Conservation (phyloP, 2,113 vertebrate species). For the Cyphotilapia sp. region DNA sequence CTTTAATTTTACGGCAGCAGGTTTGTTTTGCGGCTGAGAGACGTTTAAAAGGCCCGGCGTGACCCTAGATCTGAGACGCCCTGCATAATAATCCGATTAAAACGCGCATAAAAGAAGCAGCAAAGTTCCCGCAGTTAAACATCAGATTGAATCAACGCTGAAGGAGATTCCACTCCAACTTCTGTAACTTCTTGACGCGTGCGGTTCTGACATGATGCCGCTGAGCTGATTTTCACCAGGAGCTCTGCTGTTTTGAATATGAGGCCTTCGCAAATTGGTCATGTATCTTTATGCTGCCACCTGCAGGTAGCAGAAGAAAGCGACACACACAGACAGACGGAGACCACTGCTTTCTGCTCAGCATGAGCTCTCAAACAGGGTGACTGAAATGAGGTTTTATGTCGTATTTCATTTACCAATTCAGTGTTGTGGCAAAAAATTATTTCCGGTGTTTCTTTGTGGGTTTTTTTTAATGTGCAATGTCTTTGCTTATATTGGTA, state of each 20-base stretch:
- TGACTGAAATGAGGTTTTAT: background rate
- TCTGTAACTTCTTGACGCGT: background rate
- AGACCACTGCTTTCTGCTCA: background rate
- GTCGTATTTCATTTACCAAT: background rate
- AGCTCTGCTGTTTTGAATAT: slow-evolving; percentile 33
- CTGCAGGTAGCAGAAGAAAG: slow-evolving; percentile 41
- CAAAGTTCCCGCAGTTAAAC: background rate
- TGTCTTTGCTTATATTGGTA: background rate
- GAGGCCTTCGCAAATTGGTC: slow-evolving; percentile 15
- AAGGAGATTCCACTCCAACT: background rate
- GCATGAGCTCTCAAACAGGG: background rate
- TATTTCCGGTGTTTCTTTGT: background rate
- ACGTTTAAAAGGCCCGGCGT: background rate
- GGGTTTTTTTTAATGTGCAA: background rate
- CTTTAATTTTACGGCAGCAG: background rate
- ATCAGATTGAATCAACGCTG: background rate
- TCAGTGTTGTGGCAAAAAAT: background rate
- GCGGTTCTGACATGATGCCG: background rate
- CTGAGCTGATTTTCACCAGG: slow-evolving; percentile 1
- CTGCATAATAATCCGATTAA: background rate
- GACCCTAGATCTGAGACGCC: background rate
- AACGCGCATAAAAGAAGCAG: background rate
- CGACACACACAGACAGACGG: background rate
- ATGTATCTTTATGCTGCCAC: slow-evolving; percentile 39
- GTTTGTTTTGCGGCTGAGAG: background rate